These are phyloP conservation scores for Dasypogon diadema DNA, from an alignment of 2,888 invertebrate species.

Conservation along the genomic window DNA sequence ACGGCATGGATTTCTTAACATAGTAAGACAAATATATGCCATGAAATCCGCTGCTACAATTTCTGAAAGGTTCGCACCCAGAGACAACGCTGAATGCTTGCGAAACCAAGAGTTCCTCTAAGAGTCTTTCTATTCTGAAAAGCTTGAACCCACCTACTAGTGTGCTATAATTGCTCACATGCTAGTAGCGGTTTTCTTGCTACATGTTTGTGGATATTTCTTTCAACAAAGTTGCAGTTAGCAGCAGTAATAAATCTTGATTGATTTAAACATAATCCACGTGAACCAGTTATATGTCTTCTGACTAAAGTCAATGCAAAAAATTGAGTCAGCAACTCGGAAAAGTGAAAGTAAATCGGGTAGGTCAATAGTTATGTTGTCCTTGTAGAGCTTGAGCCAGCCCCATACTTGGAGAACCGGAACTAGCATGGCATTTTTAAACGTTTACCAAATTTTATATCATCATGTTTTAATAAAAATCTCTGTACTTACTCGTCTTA, in stretches of 20 bases:
- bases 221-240: background rate
- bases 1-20: background rate
- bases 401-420: slow-evolving; percentile 36
- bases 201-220: background rate
- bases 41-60: background rate
- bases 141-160: background rate
- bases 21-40: background rate
- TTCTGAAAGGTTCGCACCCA: background rate
- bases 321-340: slow-evolving; percentile 10
- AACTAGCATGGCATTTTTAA: slow-evolving; percentile 23
- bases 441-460: background rate
- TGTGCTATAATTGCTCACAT: too few species aligned
- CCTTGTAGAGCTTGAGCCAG: slow-evolving; percentile 43
- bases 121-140: background rate
- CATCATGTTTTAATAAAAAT: background rate
- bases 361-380: slow-evolving; percentile 36
- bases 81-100: background rate
- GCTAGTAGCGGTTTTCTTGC: background rate
- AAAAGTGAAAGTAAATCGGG: slow-evolving; percentile 53
- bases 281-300: slow-evolving; percentile 5
- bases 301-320: slow-evolving; percentile 4
- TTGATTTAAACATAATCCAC: background rate
- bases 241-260: background rate
- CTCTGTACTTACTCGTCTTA: background rate
- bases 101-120: background rate